A percentile compares a stretch with the other conserved stretches of the same genome.
Evolutionary conservation across 2,113 vertebrate species (phyloP).

Genomic region (Murina feae): DNA sequence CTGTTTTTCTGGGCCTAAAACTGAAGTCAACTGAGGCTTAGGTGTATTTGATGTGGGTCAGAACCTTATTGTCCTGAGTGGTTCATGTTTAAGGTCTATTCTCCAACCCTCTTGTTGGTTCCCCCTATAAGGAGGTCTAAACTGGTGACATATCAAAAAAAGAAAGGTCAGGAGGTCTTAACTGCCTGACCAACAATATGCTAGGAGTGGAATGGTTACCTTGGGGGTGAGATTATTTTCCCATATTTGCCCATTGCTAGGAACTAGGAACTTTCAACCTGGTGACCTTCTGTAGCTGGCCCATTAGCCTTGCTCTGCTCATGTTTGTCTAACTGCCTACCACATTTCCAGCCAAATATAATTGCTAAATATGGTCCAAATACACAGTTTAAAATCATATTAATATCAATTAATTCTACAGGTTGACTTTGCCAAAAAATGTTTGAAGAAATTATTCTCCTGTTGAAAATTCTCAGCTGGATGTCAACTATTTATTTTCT

Average conservation of each 20-base stretch:
- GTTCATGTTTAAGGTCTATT: neutral
- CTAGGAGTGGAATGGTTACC: neutral
- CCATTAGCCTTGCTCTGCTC: neutral
- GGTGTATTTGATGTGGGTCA: neutral
- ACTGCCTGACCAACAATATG: neutral
- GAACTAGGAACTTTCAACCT: neutral
- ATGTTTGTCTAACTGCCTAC: neutral
- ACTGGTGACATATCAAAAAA: neutral
- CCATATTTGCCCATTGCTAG: neutral
- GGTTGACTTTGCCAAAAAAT: constrained; percentile 37
- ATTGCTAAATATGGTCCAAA: constrained; percentile 12
- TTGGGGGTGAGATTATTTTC: neutral
- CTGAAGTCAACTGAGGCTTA: neutral
- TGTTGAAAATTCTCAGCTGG: constrained; percentile 43
- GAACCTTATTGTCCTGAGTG: neutral
- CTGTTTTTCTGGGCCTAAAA: neutral
- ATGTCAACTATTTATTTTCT: constrained; percentile 40
- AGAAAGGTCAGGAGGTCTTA: neutral
- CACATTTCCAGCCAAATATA: neutral
- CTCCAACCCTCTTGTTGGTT: neutral
- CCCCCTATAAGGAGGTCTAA: neutral
- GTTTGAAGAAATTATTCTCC: constrained; percentile 42
- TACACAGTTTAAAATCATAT: constrained; percentile 22
- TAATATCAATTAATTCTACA: constrained; percentile 47
- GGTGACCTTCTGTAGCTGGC: neutral